Evolutionary conservation across 1,140 invertebrate species (phyloP).

Genomic region (Atta texana): DNA sequence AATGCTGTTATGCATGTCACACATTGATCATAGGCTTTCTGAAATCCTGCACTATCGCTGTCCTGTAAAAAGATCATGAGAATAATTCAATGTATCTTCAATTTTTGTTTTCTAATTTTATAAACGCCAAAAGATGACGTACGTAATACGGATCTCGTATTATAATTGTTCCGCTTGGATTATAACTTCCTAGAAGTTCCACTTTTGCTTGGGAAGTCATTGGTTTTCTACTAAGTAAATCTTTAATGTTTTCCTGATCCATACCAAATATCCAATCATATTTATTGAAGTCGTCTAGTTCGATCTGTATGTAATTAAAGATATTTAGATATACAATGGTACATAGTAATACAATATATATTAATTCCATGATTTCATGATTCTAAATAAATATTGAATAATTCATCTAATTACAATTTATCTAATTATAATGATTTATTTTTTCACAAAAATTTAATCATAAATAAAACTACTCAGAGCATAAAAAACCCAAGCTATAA

Average conservation of each 20-base stretch:
- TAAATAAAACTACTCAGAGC: neutral
- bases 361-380: neutral
- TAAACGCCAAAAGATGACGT: constrained; percentile 76
- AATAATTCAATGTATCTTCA: constrained; percentile 35
- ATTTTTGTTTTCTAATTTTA: neutral
- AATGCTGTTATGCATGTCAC: constrained; percentile 89
- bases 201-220: constrained; percentile 89
- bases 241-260: constrained; percentile 94
- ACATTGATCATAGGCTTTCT: constrained; percentile 91
- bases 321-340: neutral
- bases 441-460: neutral
- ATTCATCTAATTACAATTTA: neutral
- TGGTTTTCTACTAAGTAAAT: constrained; percentile 89
- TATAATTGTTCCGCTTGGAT: constrained; percentile 91
- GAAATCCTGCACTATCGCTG: constrained; percentile 88
- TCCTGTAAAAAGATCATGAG: constrained; percentile 84
- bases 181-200: constrained; percentile 92
- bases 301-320: constrained; percentile 84
- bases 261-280: constrained; percentile 97
- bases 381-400: constrained; percentile 4
- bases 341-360: neutral
- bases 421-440: neutral
- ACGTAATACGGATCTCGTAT: constrained; percentile 97
- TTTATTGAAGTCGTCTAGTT: constrained; percentile 89
- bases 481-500: neutral